phyloP scores from a whole-genome alignment of 2,113 vertebrate genomes.

The Mohoua ochrocephala region DNA sequence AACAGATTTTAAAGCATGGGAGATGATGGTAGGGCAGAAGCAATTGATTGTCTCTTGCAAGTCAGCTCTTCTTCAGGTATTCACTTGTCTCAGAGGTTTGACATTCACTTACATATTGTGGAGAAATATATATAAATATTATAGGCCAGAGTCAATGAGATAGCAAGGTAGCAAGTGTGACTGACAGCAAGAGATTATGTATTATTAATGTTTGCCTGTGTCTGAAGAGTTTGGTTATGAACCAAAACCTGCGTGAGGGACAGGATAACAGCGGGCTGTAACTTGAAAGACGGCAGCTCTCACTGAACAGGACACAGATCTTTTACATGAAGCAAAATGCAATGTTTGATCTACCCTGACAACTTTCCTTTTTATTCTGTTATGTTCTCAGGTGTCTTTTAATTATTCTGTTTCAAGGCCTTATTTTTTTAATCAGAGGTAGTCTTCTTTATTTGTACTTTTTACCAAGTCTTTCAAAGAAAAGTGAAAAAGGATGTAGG shows the following conservation, averaged over 20 bases:
- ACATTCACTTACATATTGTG: not conserved
- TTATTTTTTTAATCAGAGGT: not conserved
- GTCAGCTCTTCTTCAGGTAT: not conserved
- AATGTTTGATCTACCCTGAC: not conserved
- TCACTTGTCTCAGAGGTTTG: not conserved
- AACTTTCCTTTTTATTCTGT: not conserved
- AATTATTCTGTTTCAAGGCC: not conserved
- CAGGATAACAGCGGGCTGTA: not conserved
- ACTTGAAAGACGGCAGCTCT: not conserved
- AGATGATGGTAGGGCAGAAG: not conserved
- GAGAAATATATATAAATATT: not conserved
- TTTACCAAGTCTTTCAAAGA: not conserved
- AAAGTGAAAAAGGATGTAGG: not conserved
- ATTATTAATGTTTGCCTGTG: not conserved
- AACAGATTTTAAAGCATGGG: not conserved
- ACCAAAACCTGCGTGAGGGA: not conserved
- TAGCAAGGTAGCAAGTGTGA: not conserved
- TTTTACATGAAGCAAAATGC: not conserved
- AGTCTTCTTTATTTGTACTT: not conserved
- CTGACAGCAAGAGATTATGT: not conserved
- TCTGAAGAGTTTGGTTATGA: not conserved
- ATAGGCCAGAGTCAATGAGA: not conserved
- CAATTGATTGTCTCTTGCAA: not conserved
- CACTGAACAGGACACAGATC: not conserved
- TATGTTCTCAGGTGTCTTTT: not conserved